Conservation (phyloP, 2,888 invertebrate species). For the Cerastis rubricosa region DNA sequence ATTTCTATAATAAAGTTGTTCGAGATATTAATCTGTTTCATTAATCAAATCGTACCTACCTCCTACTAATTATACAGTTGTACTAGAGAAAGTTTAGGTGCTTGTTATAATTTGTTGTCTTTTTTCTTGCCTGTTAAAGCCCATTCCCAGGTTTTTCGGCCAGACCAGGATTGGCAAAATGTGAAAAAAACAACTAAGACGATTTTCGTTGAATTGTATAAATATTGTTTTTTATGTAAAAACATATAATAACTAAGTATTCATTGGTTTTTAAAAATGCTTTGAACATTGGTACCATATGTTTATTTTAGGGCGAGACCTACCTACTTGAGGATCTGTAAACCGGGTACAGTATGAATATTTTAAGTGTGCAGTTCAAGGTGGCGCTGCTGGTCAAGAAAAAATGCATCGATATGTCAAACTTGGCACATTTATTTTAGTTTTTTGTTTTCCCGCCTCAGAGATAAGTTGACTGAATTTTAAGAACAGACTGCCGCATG, state of each 20-base stretch:
- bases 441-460: too few relatives aligned
- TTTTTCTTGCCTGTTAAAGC: background rate
- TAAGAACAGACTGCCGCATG: too few relatives aligned
- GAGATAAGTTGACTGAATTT: too few relatives aligned
- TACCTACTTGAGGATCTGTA: background rate
- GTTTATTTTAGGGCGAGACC: background rate
- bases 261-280: background rate
- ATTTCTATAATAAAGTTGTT: constrained; percentile 21
- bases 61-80: background rate
- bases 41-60: constrained; percentile 1
- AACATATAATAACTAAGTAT: background rate
- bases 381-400: too few relatives aligned
- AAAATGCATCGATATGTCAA: too few relatives aligned
- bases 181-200: background rate
- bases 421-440: too few relatives aligned
- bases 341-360: background rate
- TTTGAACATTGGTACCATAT: background rate
- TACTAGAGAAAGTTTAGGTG: background rate
- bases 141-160: background rate
- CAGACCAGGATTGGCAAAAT: background rate
- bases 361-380: too few relatives aligned
- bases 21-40: background rate
- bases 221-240: background rate
- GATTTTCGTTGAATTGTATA: background rate
- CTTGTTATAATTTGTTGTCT: background rate